Evolutionary conservation across 2,888 invertebrate species (phyloP), one percentile per base, ranked within the genome.

Genomic region (Slavum lentiscoides): DNA sequence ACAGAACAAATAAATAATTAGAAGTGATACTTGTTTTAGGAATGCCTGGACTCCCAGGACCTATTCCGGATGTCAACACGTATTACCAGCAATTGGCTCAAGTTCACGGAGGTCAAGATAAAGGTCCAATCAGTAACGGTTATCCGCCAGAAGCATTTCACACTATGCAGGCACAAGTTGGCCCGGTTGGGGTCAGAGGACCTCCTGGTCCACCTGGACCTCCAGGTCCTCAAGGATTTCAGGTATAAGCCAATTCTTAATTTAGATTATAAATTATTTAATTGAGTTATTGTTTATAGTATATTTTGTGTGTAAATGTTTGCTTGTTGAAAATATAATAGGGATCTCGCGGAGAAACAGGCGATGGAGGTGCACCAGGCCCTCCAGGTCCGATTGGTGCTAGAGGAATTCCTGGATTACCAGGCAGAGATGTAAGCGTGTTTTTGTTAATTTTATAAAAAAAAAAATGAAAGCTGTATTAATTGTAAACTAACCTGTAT

Each of bases 181-280:
- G 94, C 9, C 91, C 93, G 19, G 90, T 92, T 23, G 96, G 96
- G 59, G 90, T 93, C 0, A 88, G 94, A 85, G 96, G 96, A 83
- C 89, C 92, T 66, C 90, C 92, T 84, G 95, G 94, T 88, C 85
- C 86, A 13, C 84, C 86, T 39, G 91, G 91, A 8, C 85, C 89
- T 6, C 86, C 90, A 0, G 93, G 93, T 2, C 92, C 93, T 0
- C 92, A 93, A 87, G 95, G 95, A 19, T 94, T 80, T 58, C 80
- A 80, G 55, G 80, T 80, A 69, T 43, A 21, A 13, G n/a, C 62
- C n/a, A 58, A 21, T 55, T 77, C 30, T 61, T 53, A 77, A 77
- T 21, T 62, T 30, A n/a, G 6, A 23, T 58, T 19, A 23, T 7
- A 23, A 58, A 43, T 23, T 37, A 37, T 53, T 6, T 1, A 55